phyloP scores from a whole-genome alignment of 1,140 invertebrate species.

The Mizuhopecten yessoensis region DNA sequence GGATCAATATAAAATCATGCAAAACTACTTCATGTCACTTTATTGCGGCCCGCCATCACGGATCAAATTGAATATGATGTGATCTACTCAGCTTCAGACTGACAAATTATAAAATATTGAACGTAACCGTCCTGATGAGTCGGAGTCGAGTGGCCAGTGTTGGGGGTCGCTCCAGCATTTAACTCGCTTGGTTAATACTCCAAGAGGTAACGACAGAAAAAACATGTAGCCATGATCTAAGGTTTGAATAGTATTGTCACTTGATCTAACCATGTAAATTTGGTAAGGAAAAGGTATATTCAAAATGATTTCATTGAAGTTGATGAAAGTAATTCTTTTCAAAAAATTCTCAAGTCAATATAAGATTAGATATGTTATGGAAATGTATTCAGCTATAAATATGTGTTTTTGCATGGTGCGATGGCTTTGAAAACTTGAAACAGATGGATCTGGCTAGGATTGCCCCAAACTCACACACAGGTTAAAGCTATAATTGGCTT shows the following conservation, averaged over 20 bases:
- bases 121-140: background rate
- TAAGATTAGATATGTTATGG: no score
- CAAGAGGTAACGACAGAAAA: no score
- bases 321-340: no score
- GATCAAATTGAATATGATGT: constrained; percentile 18
- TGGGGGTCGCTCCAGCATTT: background rate
- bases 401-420: background rate
- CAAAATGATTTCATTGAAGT: no score
- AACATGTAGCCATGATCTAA: no score
- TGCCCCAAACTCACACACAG: background rate
- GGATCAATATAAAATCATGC: background rate
- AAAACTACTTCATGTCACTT: background rate
- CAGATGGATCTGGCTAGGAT: background rate
- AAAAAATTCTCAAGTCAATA: no score
- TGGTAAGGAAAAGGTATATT: no score
- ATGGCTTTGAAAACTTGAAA: background rate
- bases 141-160: background rate
- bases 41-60: constrained; percentile 12
- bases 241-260: no score
- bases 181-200: background rate
- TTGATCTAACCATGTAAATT: no score
- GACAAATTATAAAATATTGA: constrained; percentile 36
- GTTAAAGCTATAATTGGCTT: background rate
- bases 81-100: background rate
- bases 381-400: no score